A percentile compares a stretch with the other conserved stretches of the same genome.
These are phyloP conservation scores for Netelia inedita DNA, from an alignment of 2,888 invertebrate species.

Conservation along the genomic window DNA sequence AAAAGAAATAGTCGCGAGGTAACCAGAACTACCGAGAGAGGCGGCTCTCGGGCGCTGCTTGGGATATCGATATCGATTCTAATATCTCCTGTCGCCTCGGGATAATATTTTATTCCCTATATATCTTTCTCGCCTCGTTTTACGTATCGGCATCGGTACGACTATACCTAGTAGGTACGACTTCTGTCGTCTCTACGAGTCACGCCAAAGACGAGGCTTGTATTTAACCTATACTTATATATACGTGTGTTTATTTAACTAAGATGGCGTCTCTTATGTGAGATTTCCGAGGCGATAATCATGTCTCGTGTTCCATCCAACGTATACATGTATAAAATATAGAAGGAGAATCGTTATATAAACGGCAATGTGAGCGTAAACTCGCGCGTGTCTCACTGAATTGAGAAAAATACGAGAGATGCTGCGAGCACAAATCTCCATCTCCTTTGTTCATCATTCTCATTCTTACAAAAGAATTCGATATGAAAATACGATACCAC, in stretches of 20 bases:
- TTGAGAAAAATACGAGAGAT: too few relatives aligned
- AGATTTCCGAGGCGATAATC: not conserved
- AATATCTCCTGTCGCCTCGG: conserved; percentile 33
- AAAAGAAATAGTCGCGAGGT: too few relatives aligned
- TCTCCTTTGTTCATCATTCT: too few relatives aligned
- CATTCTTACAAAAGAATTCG: too few relatives aligned
- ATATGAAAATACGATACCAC: too few relatives aligned
- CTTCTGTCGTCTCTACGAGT: not conserved
- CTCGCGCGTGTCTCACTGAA: too few relatives aligned
- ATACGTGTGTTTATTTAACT: conserved; percentile 17
- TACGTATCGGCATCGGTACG: not conserved
- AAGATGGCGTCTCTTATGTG: not conserved
- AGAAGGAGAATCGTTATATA: too few relatives aligned
- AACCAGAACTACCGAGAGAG: not conserved
- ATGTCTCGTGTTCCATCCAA: not conserved
- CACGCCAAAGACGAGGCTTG: not conserved
- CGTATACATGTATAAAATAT: not conserved
- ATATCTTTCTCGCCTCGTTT: not conserved
- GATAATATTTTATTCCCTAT: conserved; percentile 26
- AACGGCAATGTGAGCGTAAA: too few relatives aligned
- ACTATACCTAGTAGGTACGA: not conserved
- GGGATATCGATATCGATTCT: conserved; percentile 23
- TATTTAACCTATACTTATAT: not conserved
- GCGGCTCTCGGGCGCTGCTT: not conserved
- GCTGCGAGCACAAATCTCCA: too few relatives aligned